Evolutionary conservation across 2,888 invertebrate genomes (phyloP), one percentile per base, ranked within the genome.

Genomic region (Schizaphis graminum): DNA sequence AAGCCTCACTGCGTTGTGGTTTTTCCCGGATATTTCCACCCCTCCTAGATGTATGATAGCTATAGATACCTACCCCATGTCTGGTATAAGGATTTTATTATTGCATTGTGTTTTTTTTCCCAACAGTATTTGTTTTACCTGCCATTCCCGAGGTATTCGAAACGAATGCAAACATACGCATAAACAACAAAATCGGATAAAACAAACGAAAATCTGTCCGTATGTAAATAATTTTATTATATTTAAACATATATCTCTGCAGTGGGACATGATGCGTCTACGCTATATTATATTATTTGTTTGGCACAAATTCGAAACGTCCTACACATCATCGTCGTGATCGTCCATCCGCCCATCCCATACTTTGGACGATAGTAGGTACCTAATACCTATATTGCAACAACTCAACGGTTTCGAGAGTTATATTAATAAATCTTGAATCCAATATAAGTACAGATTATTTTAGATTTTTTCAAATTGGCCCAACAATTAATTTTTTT

Each of bases 151-250:
- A 77, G 77, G 77, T 77, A 77, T 77, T 77, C 35, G 77, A 35
- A 35, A 77, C 8, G 35, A 35, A 77, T 77, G 35, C 77, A 35
- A 35, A 77, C 8, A 77, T 77, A 21, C 35, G 77, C 77, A 35
- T 77, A 77, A 77, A 77, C 35, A 77, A 77, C 77, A 2, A 87
- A 89, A 89, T 49, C 53, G 89, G 53, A 56, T 89, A 56, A 56
- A 89, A 24, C 49, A 56, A 89, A 87, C 28, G 49, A 21, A 87
- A 87, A 47, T 87, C 87, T 87, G n/a, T 47, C 28, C 16, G n/a
- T n/a, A 28, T 87, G 87, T 47, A 87, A 87, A 87, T 87, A 87
- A 87, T 77, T 77, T 77, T 77, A 77, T 77, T 35, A 77, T 41
- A 77, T 77, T 77, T 77, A 77, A 77, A 77, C 77, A 77, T 35